These are phyloP conservation scores for Rhabdomys dilectus DNA, from an alignment of 2,113 vertebrate genomes.

Conservation along the genomic window DNA sequence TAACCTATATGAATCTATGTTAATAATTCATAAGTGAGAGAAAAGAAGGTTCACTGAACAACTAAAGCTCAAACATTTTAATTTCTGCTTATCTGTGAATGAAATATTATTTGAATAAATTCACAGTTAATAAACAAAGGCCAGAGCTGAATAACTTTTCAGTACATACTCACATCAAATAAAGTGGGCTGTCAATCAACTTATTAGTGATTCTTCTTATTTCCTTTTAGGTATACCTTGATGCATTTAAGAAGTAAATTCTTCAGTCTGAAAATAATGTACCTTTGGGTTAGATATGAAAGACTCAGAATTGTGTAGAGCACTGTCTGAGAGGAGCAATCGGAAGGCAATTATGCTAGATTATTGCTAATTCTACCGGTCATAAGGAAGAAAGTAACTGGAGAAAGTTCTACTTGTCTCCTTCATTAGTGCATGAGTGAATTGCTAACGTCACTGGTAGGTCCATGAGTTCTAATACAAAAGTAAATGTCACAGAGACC, in stretches of 20 bases:
- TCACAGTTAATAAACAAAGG: not conserved
- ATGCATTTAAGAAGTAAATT: not conserved
- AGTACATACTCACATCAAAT: not conserved
- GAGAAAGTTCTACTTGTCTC: not conserved
- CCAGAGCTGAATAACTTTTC: not conserved
- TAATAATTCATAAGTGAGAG: not conserved
- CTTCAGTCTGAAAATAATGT: not conserved
- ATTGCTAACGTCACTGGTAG: not conserved
- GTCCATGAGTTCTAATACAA: not conserved
- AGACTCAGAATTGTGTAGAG: not conserved
- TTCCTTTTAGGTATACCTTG: not conserved
- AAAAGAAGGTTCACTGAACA: constrained; percentile 10
- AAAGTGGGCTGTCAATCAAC: not conserved
- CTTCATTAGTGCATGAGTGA: not conserved
- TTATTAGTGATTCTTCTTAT: not conserved
- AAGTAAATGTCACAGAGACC: not conserved
- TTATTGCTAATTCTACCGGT: no score
- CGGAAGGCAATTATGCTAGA: not conserved
- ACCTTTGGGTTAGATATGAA: not conserved
- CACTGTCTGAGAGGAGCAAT: not conserved
- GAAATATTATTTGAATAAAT: not conserved
- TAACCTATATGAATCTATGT: no score
- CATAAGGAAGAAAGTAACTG: not conserved
- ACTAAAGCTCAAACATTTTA: not conserved
- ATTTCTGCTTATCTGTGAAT: constrained; percentile 12